Base-by-base conservation (phyloP, 2,113 vertebrate species). In the Archocentrus centrarchus region DNA sequence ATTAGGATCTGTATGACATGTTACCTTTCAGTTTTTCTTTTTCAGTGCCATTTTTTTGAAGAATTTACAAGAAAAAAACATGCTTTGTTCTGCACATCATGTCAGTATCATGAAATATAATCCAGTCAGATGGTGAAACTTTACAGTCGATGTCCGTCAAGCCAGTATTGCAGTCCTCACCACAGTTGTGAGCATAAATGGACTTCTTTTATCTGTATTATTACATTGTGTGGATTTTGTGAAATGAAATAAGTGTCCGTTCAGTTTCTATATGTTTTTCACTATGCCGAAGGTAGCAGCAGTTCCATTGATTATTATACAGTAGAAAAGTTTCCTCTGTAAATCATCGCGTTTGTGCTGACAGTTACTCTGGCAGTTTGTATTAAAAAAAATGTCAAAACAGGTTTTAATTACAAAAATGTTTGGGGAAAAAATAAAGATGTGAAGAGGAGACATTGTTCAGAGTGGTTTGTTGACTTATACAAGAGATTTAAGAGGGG, bases 241-340 rank as follows among this genome's bases (percentile, higher is more conserved):
- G 95, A 94, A 92, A 93, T 92, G 90, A 93, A 93, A 89, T 91
- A 90, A 73, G 85, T 94, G 91, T 93, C 84, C 66, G 93, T 94
- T 94, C 53, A 86, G 91, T 93, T 94, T 92, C 83, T 94, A 92
- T 95, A 90, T 91, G 91, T 95, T 94, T 94, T 94, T 91, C 93
- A 94, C 90, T 88, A 90, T 86, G 92, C 94, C 93, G 88, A 93
- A 90, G 59, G 88, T 92, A 94, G 91, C 91, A 89, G 93, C 90
- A 77, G 11, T 90, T 92, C 79, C 89, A 84, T 91, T 88, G 86
- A 86, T 90, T 89, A 90, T 89, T 85, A 94, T 87, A 91, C 89
- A 81, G 89, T 95, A 95, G 92, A 92, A 88, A 86, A 87, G 53
- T 93, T 89, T 93, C 91, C 92, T 95, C 92, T 64, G 90, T 89